These are phyloP conservation scores for Hirudinaria manillensis DNA, from an alignment of 2,888 invertebrate genomes.

Conservation along the genomic window DNA sequence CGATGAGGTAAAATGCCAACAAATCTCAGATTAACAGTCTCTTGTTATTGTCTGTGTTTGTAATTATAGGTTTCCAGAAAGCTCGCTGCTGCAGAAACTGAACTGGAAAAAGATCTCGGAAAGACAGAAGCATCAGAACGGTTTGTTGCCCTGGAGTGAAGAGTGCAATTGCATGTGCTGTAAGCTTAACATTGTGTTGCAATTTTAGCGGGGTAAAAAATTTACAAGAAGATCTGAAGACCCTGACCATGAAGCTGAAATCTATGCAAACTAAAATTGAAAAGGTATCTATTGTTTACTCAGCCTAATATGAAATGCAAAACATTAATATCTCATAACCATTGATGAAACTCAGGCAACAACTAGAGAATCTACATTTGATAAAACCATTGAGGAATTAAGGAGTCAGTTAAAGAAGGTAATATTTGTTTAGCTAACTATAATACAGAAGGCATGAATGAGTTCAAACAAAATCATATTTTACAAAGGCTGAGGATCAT, in stretches of 20 bases:
- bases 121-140: conserved; percentile 31
- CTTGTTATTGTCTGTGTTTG: background rate
- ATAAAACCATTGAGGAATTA: conserved; percentile 32
- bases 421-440: background rate
- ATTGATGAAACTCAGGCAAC: conserved; percentile 14
- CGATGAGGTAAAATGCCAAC: conserved; percentile 23
- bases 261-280: conserved; percentile 30
- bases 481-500: conserved; percentile 27
- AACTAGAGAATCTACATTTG: conserved; percentile 18
- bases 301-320: background rate
- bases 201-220: conserved; percentile 26
- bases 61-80: conserved; percentile 28
- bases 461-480: background rate
- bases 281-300: conserved; percentile 17
- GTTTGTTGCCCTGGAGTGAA: conserved; percentile 2
- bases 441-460: background rate
- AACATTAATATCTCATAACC: background rate
- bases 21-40: background rate
- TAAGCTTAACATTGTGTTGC: too few species aligned
- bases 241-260: conserved; percentile 26
- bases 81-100: conserved; percentile 29
- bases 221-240: conserved; percentile 29
- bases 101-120: conserved; percentile 28
- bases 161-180: background rate
- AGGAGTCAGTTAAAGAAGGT: conserved; percentile 26